Evolutionary conservation across 2,113 vertebrate species (phyloP), one percentile per base, ranked within the genome.

Genomic region (Brachypodius melanocephalos): DNA sequence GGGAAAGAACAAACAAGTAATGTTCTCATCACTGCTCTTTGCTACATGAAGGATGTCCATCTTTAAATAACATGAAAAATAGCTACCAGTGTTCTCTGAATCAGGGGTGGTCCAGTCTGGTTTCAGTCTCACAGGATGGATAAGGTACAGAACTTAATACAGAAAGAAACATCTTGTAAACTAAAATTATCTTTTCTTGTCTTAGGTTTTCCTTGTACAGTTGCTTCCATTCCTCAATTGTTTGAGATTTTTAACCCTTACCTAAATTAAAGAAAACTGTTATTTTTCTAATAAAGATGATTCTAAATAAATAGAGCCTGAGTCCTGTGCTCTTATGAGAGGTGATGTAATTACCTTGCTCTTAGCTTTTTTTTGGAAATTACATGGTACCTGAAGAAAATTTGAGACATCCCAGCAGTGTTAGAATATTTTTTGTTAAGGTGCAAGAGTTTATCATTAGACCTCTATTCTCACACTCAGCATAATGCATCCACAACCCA

Each of bases 101-200:
- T 67, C 36, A 19, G 4, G 2, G 3, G 0, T n/a, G 12, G 4
- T 8, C 14, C 85, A 91, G 2, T 5, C 31, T 52, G 43, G 6
- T 78, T 28, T 17, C 12, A 17, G 8, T 81, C 17, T 79, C 49
- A 55, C 1, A 55, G 18, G 19, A 25, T 61, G 48, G 24, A 19
- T 26, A 61, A 78, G 4, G 6, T 15, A 9, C 7, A 66, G 38
- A 82, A 81, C 3, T 31, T 80, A n/a, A 43, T 32, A 29, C 5
- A 69, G 10, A 31, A 85, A 74, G 24, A 42, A 87, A 32, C 8
- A 29, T 9, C 14, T 52, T 26, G 17, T 46, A 26, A 78, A 58
- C 4, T 21, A 73, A 74, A 72, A 61, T 26, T 59, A 22, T 3
- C 1, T 81, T 74, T 43, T n/a, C 15, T 65, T 51, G 8, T 57